Conservation (phyloP, 2,797 vertebrate genomes). For the Vespertilio murinus region DNA sequence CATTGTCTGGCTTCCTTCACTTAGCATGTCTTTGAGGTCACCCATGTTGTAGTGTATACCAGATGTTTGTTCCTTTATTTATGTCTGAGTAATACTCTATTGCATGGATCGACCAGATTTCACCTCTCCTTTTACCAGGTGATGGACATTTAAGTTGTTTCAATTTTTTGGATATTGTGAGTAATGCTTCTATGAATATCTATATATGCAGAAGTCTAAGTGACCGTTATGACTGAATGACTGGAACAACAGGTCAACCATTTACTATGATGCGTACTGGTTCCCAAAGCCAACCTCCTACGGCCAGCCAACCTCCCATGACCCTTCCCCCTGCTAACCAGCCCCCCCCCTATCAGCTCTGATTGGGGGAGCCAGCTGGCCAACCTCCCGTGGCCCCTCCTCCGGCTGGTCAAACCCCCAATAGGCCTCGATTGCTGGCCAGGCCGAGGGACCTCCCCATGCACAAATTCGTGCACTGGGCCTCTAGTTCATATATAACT, state of each 20-base stretch:
- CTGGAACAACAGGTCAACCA: too few relatives aligned
- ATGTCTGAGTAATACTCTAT: neutral
- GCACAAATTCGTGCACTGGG: too few relatives aligned
- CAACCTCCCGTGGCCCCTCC: too few relatives aligned
- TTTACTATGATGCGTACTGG: too few relatives aligned
- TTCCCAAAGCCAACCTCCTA: too few relatives aligned
- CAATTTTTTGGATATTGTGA: neutral
- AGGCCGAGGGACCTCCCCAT: too few relatives aligned
- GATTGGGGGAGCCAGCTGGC: too few relatives aligned
- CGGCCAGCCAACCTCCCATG: too few relatives aligned
- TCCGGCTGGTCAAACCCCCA: fast-evolving
- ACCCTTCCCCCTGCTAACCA: too few relatives aligned
- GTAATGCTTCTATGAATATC: neutral
- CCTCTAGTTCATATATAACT: neutral
- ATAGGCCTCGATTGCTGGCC: too few relatives aligned
- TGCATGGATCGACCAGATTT: fast-evolving
- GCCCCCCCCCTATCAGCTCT: too few relatives aligned
- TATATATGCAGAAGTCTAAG: too few relatives aligned
- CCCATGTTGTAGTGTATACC: fast-evolving
- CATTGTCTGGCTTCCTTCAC: neutral
- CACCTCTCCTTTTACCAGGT: fast-evolving
- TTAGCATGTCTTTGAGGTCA: neutral
- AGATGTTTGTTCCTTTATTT: neutral
- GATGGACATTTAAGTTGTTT: neutral
- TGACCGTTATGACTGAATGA: fast-evolving